Evolutionary conservation across 1,140 invertebrate species (phyloP), one percentile per base, ranked within the genome.

Genomic region (Drosophila punjabiensis): DNA sequence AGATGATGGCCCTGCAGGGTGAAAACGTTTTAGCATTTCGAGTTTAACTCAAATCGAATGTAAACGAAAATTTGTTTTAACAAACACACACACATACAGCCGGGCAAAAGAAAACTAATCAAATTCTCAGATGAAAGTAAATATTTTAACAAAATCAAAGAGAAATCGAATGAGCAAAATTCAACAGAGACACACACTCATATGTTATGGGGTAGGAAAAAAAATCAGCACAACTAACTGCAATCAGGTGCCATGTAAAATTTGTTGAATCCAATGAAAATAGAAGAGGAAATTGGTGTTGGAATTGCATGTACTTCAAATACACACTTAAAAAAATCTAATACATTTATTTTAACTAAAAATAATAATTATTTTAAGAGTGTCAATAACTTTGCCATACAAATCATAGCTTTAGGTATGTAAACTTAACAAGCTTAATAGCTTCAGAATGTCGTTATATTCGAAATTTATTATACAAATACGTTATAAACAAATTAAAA

Each of bases 1-100:
- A 98, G 93, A 96, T 98, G 93, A 98, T 97, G 61, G 97, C 97
- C 75, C 97, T 95, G 18, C 43, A 61, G 70, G 75, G 20, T 52
- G 39, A 5, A 68, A 59, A 45, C 20, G 48, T 24, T 50, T 71
- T 78, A 48, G 58, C 53, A 67, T 59, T 56, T 35, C 65, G 16
- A 50, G 47, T 68, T 62, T 32, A 78, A 55, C 45, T 81, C 33
- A 75, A 82, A 69, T 45, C 58, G 39, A 78, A 53, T 64, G 70
- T 62, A 84, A 41, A 62, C 37, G 56, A 69, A 78, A 69, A 62
- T 77, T 30, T 67, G 58, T 67, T 67, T 60, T 13, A 41, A 18
- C 35, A 43, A 14, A 47, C 28, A 52, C 14, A 50, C 50, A n/a
- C 43, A 66, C 16, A 30, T 16, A 30, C 33, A n/a, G n/a, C 59